Evolutionary conservation across 2,797 vertebrate species (phyloP).

Genomic region (Hyperoplus lanceolatus): DNA sequence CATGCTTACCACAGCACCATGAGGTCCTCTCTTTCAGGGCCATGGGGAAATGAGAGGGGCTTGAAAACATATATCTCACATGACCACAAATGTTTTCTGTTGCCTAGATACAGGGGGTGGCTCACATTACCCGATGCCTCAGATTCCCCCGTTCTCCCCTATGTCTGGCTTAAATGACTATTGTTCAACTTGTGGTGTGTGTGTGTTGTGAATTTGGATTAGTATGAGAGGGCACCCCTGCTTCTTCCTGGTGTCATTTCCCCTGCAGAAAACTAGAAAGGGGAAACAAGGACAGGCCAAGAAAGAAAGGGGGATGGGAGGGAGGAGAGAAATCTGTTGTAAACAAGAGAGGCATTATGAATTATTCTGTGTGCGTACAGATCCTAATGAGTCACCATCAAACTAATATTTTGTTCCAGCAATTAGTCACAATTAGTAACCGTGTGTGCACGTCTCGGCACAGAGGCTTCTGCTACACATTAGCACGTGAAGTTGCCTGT

Average conservation of each 20-base stretch:
- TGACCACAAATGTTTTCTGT: too few species aligned
- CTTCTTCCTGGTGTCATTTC: slow-evolving; percentile 27
- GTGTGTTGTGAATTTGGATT: slow-evolving; percentile 16
- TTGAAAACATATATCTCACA: too few species aligned
- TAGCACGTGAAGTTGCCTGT: slow-evolving; percentile 20
- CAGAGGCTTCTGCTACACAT: slow-evolving; percentile 4
- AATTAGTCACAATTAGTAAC: slow-evolving; percentile 41
- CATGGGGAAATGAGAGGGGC: too few species aligned
- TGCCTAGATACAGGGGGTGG: too few species aligned
- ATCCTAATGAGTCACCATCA: slow-evolving; percentile 31
- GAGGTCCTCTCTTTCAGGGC: too few species aligned
- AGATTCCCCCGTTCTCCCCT: too few species aligned
- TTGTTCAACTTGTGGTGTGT: background rate
- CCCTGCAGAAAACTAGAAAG: slow-evolving; percentile 17
- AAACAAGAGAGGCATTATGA: slow-evolving; percentile 12
- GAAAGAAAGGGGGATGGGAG: background rate
- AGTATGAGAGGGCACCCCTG: slow-evolving; percentile 20
- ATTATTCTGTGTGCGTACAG: background rate
- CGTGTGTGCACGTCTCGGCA: slow-evolving; percentile 32
- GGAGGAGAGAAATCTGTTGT: background rate
- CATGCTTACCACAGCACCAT: too few species aligned
- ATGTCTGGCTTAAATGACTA: too few species aligned
- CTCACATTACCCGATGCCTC: too few species aligned
- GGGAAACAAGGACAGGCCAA: slow-evolving; percentile 33
- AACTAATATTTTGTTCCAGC: slow-evolving; percentile 37